Evolutionary conservation across 2,888 invertebrate species (phyloP).

Genomic region (Galeopsomyia nigrocyanea): DNA sequence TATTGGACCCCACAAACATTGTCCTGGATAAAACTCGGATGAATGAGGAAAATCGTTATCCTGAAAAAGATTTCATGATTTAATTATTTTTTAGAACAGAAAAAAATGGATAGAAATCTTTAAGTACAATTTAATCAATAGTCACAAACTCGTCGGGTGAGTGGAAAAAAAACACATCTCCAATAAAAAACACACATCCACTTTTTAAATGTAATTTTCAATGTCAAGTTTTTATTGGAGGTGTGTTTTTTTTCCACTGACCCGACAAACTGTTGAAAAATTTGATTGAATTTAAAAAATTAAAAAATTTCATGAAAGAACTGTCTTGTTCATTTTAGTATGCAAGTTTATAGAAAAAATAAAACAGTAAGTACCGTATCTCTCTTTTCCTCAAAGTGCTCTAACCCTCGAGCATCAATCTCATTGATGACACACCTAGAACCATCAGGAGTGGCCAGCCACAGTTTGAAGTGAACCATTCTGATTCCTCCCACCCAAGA

Average conservation of each 20-base stretch:
- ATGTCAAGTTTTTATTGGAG: no score
- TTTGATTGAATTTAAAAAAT: background rate
- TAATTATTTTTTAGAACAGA: conserved; percentile 8
- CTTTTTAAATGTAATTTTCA: no score
- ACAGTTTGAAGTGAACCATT: conserved; percentile 77
- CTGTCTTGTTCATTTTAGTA: background rate
- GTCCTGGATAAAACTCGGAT: conserved; percentile 79
- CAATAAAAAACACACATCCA: no score
- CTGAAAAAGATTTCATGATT: conserved; percentile 55
- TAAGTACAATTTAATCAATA: background rate
- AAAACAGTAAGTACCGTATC: conserved; percentile 69
- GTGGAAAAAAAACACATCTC: no score
- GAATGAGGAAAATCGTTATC: conserved; percentile 72
- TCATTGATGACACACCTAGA: conserved; percentile 77
- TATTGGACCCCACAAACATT: conserved; percentile 81
- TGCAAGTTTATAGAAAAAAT: conserved; percentile 4
- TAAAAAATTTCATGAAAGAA: background rate
- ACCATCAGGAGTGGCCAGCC: conserved; percentile 77
- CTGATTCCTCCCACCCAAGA: conserved; percentile 92
- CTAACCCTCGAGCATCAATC: conserved; percentile 78
- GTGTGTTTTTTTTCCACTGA: no score
- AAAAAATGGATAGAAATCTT: conserved; percentile 15
- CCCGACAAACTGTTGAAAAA: no score
- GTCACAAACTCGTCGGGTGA: no score
- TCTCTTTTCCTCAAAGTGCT: conserved; percentile 80